These are phyloP conservation scores for Ictalurus punctatus DNA, from an alignment of 2,113 vertebrate genomes.

Conservation along the genomic window DNA sequence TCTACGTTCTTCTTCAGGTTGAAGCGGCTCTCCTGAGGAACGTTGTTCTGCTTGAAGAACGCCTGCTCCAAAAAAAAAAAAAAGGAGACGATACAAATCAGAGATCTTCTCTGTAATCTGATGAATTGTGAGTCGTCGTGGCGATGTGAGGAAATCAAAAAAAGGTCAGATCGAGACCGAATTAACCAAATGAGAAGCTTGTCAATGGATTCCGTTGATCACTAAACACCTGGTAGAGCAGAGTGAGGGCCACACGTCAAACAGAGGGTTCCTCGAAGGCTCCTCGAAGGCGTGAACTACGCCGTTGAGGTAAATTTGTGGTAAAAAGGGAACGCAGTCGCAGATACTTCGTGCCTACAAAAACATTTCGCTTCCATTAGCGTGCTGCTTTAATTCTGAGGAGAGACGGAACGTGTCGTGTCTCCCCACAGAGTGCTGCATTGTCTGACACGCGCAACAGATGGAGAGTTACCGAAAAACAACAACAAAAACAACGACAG, in stretches of 20 bases:
- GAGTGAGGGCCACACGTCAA: background rate
- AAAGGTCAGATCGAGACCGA: background rate
- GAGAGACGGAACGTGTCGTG: background rate
- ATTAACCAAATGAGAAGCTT: background rate
- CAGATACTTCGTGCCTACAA: background rate
- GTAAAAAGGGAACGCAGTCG: background rate
- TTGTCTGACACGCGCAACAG: background rate
- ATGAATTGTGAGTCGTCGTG: background rate
- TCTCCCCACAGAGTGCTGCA: background rate
- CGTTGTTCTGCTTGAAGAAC: conserved; percentile 98
- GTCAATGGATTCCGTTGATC: background rate
- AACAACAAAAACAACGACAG: background rate
- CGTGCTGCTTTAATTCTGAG: background rate
- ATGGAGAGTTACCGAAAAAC: background rate
- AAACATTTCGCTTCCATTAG: background rate
- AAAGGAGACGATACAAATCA: background rate
- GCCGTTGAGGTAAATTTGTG: background rate
- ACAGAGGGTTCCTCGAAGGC: background rate
- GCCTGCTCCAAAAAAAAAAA: conserved; percentile 72
- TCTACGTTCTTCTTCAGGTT: conserved; percentile 99
- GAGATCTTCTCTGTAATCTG: background rate
- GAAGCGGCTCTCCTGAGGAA: conserved; percentile 97
- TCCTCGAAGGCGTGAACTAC: background rate
- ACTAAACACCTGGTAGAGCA: background rate
- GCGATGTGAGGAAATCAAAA: background rate